Evolutionary conservation across 2,888 invertebrate genomes (phyloP), one percentile per base, ranked within the genome.

Genomic region (Dryomyza anilis): DNA sequence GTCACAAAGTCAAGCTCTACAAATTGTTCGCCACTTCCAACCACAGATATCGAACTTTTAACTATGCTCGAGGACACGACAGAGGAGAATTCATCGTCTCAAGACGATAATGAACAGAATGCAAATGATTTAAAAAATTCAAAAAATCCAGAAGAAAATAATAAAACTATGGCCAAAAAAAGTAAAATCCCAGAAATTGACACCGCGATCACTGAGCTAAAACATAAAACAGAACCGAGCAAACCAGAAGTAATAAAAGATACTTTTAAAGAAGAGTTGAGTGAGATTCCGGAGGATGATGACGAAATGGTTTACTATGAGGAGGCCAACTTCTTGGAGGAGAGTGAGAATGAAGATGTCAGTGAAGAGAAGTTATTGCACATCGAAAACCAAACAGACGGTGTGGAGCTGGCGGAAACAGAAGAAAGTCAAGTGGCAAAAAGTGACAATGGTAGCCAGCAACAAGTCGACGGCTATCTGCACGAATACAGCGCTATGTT

Each of bases 401-500:
- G 21, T 64, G 10, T 64, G 69, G 36, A 43, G 57, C 19, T 50
- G 45, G 58, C 53, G 19, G 60, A 53, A 45, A 21, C 4, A 33
- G 29, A 66, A 64, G 27, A 43, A 69, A 12, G 21, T 59, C 1
- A 23, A n/a, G 30, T 36, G 10, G 8, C 8, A 16, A 52, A 29
- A 8, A 53, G 16, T 19, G 59, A 21, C 19, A 21, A 27, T 12
- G 27, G 33, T 46, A 48, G 50, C 10, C 33, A 55, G 59, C 48
- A 57, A n/a, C 56, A 29, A 64, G 52, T 45, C 7, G 63, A 66
- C 62, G 68, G 65, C 4, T 71, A 66, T 43, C 66, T 73, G 57
- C 69, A 69, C 19, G 72, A 73, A 63, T 75, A 73, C 27, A 71
- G 72, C 29, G 67, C 68, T 19, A 71, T 75, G 53, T 62, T 73